Evolutionary conservation across 2,888 invertebrate species (phyloP).

Genomic region (Nephrotoma flavescens): DNA sequence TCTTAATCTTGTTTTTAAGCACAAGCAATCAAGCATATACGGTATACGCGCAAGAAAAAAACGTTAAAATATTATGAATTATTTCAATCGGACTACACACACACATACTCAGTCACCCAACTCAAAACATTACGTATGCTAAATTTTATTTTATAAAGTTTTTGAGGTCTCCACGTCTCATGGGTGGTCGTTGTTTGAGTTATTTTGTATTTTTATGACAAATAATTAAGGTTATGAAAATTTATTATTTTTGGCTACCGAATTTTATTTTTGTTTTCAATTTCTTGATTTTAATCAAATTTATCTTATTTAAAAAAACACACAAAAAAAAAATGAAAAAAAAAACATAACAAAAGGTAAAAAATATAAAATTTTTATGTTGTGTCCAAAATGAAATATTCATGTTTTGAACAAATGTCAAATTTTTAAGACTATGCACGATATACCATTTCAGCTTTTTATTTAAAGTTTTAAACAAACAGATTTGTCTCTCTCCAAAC

Average conservation of each 20-base stretch:
- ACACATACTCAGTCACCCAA: not conserved
- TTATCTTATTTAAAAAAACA: not conserved
- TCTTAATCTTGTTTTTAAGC: not conserved
- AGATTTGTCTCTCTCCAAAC: not conserved
- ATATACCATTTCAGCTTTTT: not conserved
- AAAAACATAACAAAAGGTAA: not conserved
- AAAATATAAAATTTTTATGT: not conserved
- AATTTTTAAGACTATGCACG: not conserved
- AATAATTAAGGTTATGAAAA: not conserved
- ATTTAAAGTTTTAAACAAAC: not conserved
- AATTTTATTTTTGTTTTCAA: not conserved
- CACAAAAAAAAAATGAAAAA: too few species aligned
- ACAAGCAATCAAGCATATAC: not conserved
- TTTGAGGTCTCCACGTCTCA: not conserved
- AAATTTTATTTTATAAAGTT: not conserved
- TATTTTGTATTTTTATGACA: not conserved
- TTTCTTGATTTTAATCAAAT: not conserved
- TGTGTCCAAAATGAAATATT: not conserved
- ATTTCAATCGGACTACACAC: not conserved
- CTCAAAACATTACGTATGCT: not conserved
- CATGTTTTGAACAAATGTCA: not conserved
- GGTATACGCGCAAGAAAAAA: not conserved
- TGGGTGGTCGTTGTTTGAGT: not conserved
- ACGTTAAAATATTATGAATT: not conserved
- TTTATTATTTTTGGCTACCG: not conserved